These are phyloP conservation scores for Phyllotis vaccarum DNA, from an alignment of 2,797 vertebrate genomes.

Conservation along the genomic window DNA sequence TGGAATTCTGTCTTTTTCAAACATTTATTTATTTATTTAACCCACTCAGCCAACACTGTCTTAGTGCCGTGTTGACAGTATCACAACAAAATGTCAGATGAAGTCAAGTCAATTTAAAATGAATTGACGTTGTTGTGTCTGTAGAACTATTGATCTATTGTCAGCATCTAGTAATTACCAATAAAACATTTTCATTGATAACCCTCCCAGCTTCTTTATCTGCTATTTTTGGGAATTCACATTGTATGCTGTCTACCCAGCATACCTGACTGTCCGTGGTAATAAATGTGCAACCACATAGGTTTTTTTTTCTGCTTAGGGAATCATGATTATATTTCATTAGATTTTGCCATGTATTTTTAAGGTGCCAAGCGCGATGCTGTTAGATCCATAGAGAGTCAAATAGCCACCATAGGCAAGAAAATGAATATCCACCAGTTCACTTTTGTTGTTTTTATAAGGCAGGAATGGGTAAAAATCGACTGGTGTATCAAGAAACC, in stretches of 20 bases:
- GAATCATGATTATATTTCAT: not conserved
- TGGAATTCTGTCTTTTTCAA: not conserved
- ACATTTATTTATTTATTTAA: not conserved
- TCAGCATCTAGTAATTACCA: not conserved
- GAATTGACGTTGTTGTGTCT: not conserved
- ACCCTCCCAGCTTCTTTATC: not conserved
- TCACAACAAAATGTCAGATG: slow-evolving; percentile 20
- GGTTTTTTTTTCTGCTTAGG: not conserved
- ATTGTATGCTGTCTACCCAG: not conserved
- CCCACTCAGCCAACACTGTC: not conserved
- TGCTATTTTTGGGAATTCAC: not conserved
- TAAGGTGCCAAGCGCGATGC: not conserved
- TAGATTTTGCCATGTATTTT: not conserved
- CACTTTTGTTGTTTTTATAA: not conserved
- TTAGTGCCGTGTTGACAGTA: not conserved
- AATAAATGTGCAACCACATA: not conserved
- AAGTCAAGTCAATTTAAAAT: not conserved
- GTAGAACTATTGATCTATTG: not conserved
- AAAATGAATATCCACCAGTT: not conserved
- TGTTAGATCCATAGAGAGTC: not conserved
- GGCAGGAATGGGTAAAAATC: not conserved
- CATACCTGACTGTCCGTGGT: not conserved
- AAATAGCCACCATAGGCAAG: not conserved
- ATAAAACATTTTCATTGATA: not conserved
- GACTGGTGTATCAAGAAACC: not conserved